phyloP scores from a whole-genome alignment of 1,140 invertebrate genomes.

The Wiebesia pumilae region DNA sequence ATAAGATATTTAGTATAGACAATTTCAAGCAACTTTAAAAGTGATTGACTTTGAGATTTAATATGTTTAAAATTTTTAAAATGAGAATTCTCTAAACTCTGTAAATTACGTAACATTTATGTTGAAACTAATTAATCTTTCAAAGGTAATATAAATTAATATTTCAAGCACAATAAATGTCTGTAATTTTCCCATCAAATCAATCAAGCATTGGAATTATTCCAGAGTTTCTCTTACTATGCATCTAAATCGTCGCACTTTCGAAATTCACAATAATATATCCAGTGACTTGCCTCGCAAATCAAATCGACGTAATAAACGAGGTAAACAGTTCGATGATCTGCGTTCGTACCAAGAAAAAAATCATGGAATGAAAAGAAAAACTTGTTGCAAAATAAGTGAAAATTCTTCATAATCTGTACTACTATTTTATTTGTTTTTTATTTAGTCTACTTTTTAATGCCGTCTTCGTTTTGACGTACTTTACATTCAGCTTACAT shows the following conservation, averaged over 20 bases:
- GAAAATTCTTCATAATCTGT: neutral
- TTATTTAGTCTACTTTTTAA: neutral
- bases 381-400: neutral
- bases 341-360: conserved; percentile 37
- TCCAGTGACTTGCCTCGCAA: conserved; percentile 14
- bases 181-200: conserved; percentile 16
- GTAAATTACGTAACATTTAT: neutral
- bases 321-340: conserved; percentile 13
- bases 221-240: conserved; percentile 1
- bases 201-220: conserved; percentile 16
- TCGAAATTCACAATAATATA: conserved; percentile 31
- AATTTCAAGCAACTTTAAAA: too few species aligned
- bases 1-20: too few species aligned
- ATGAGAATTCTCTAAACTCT: neutral
- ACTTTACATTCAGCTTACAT: neutral
- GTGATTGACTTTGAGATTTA: too few species aligned
- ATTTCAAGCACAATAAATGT: conserved; percentile 18
- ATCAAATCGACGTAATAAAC: conserved; percentile 38
- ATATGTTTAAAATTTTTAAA: neutral
- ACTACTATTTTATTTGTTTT: neutral
- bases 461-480: neutral
- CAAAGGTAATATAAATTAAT: conserved; percentile 23
- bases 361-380: neutral
- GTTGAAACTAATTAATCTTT: neutral
- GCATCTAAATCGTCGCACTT: conserved; percentile 3